Evolutionary conservation across 2,888 invertebrate species (phyloP).

Genomic region (Mimumesa dahlbomi): DNA sequence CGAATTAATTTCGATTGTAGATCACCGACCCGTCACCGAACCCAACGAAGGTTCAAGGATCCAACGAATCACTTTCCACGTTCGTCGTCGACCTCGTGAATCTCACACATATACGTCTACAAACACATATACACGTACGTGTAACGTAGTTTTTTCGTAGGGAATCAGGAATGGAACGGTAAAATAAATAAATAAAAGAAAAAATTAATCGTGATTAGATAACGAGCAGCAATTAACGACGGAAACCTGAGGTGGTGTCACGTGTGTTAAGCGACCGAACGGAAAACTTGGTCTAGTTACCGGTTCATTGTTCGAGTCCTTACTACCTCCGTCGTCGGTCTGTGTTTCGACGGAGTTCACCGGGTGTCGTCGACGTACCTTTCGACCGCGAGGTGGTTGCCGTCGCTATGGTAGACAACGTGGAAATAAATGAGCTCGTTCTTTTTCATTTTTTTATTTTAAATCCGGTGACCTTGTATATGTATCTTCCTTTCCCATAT

Average conservation of each 20-base stretch:
- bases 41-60: constrained; percentile 8
- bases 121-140: neutral
- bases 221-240: constrained; percentile 25
- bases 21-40: constrained; percentile 14
- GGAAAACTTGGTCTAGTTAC: constrained; percentile 23
- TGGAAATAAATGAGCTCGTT: constrained; percentile 64
- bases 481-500: too few relatives aligned
- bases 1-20: constrained; percentile 53
- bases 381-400: constrained; percentile 15
- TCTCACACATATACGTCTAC: neutral
- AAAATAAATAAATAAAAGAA: neutral
- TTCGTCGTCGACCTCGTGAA: too few relatives aligned
- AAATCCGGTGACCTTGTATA: too few relatives aligned
- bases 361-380: constrained; percentile 16
- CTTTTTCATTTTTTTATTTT: too few relatives aligned
- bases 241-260: constrained; percentile 20
- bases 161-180: neutral
- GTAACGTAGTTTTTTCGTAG: too few relatives aligned
- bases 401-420: too few relatives aligned
- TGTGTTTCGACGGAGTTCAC: constrained; percentile 12
- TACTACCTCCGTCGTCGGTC: constrained; percentile 2
- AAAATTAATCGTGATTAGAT: too few relatives aligned
- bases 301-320: neutral
- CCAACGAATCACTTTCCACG: too few relatives aligned
- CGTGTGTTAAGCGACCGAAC: constrained; percentile 21